These are phyloP conservation scores for Drosophila mimetica DNA, from an alignment of 2,888 invertebrate species.

Conservation along the genomic window DNA sequence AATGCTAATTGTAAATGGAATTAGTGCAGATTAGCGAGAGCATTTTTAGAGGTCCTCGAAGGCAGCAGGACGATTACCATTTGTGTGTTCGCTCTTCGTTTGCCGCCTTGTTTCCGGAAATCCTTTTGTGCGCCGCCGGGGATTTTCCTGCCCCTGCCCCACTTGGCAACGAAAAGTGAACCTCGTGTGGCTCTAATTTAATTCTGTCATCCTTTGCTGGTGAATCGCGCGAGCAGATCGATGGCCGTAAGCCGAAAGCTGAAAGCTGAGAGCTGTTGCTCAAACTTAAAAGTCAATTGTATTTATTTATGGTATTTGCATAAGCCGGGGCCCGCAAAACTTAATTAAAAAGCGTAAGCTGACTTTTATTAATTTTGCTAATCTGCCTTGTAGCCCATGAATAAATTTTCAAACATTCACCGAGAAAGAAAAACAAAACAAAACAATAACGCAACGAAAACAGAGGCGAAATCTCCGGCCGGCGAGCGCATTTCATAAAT, in stretches of 20 bases:
- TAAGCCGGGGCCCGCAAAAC: constrained; percentile 44
- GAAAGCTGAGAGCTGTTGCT: background rate
- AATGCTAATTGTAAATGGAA: constrained; percentile 79
- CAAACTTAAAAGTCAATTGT: constrained; percentile 60
- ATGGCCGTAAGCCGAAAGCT: constrained; percentile 12
- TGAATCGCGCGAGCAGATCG: constrained; percentile 23
- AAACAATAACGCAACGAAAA: constrained; percentile 31
- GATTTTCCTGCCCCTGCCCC: background rate
- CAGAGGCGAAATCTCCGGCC: constrained; percentile 27
- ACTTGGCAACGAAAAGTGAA: constrained; percentile 2
- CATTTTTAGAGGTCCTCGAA: constrained; percentile 45
- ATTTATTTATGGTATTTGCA: constrained; percentile 58
- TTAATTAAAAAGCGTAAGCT: constrained; percentile 68
- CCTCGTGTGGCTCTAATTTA: constrained; percentile 26
- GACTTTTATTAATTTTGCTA: constrained; percentile 68
- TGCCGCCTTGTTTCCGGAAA: constrained; percentile 50
- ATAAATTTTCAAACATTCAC: constrained; percentile 59
- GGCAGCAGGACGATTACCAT: constrained; percentile 44
- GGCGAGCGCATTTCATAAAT: constrained; percentile 61
- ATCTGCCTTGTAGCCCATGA: constrained; percentile 59
- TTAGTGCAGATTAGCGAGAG: constrained; percentile 71
- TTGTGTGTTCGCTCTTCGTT: constrained; percentile 53
- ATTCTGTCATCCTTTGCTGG: constrained; percentile 22
- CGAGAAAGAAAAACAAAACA: constrained; percentile 33
- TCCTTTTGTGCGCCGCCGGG: constrained; percentile 35